These are phyloP conservation scores for Hyperoplus immaculatus DNA, from an alignment of 2,797 vertebrate genomes.

Conservation along the genomic window DNA sequence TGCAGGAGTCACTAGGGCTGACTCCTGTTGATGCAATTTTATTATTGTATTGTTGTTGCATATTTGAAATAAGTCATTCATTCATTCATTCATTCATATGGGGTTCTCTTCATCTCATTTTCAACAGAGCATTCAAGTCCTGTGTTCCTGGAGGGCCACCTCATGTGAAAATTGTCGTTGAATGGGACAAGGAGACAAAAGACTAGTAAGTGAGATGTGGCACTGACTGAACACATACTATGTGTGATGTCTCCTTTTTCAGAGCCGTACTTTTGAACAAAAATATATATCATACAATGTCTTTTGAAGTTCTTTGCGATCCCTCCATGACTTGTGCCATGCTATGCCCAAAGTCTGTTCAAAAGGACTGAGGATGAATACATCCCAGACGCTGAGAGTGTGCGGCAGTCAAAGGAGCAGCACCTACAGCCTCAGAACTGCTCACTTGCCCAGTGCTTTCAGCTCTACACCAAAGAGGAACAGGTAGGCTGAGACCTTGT, in stretches of 20 bases:
- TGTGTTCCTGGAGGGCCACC: slow-evolving; percentile 95
- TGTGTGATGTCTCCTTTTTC: slow-evolving; percentile 20
- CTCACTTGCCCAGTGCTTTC: slow-evolving; percentile 97
- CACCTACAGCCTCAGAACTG: slow-evolving; percentile 97
- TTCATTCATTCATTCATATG: neutral
- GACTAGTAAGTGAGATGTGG: slow-evolving; percentile 92
- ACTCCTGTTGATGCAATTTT: too few relatives aligned
- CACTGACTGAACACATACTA: neutral
- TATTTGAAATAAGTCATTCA: neutral
- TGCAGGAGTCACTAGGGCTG: too few relatives aligned
- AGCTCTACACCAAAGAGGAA: slow-evolving; percentile 99
- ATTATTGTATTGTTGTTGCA: too few relatives aligned
- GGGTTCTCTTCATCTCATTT: slow-evolving; percentile 24
- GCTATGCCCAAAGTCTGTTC: slow-evolving; percentile 88
- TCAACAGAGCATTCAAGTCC: slow-evolving; percentile 92
- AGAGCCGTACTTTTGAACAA: neutral
- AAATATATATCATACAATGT: neutral
- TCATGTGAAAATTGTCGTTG: slow-evolving; percentile 97
- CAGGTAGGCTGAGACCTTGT: slow-evolving; percentile 85
- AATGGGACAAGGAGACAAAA: slow-evolving; percentile 99
- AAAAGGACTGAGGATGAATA: slow-evolving; percentile 96
- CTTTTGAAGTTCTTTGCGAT: slow-evolving; percentile 37
- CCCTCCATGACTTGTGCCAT: slow-evolving; percentile 43
- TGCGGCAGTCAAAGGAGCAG: slow-evolving; percentile 93
- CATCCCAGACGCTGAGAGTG: slow-evolving; percentile 96